These are phyloP conservation scores for Cosmia trapezina DNA, from an alignment of 2,888 invertebrate genomes.

Conservation along the genomic window DNA sequence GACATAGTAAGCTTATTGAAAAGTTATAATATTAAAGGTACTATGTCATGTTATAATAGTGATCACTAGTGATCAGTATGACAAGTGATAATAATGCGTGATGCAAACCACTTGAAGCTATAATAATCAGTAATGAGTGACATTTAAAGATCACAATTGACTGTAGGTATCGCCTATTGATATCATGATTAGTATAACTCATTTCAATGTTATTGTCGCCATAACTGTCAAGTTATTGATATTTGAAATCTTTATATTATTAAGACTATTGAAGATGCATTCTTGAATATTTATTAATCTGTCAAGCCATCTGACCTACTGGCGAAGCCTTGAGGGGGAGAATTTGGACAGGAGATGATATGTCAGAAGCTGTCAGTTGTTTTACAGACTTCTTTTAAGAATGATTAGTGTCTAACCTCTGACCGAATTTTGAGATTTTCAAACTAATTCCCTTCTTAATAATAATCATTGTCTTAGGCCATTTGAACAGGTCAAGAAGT, in stretches of 20 bases:
- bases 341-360: too few species aligned
- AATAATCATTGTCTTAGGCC: neutral
- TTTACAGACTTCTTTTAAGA: too few species aligned
- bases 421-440: neutral
- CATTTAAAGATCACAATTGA: slow-evolving; percentile 48
- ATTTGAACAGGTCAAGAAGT: neutral
- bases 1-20: neutral
- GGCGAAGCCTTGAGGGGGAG: too few species aligned
- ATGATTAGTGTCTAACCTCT: neutral
- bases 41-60: slow-evolving; percentile 14
- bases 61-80: slow-evolving; percentile 6
- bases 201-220: slow-evolving; percentile 23
- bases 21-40: neutral
- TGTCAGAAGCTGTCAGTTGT: too few species aligned
- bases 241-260: neutral
- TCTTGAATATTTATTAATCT: too few species aligned
- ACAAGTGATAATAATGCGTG: slow-evolving; percentile 1
- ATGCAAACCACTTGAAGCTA: slow-evolving; percentile 23
- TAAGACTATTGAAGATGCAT: neutral
- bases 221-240: slow-evolving; percentile 16
- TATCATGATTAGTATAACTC: slow-evolving; percentile 8
- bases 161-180: slow-evolving; percentile 2
- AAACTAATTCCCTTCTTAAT: neutral
- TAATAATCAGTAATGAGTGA: slow-evolving; percentile 40
- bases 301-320: too few species aligned